A percentile compares a stretch with the other conserved stretches of the same genome.
These are phyloP conservation scores for Dromiciops gliroides DNA, from an alignment of 2,113 vertebrate species.

Conservation along the genomic window DNA sequence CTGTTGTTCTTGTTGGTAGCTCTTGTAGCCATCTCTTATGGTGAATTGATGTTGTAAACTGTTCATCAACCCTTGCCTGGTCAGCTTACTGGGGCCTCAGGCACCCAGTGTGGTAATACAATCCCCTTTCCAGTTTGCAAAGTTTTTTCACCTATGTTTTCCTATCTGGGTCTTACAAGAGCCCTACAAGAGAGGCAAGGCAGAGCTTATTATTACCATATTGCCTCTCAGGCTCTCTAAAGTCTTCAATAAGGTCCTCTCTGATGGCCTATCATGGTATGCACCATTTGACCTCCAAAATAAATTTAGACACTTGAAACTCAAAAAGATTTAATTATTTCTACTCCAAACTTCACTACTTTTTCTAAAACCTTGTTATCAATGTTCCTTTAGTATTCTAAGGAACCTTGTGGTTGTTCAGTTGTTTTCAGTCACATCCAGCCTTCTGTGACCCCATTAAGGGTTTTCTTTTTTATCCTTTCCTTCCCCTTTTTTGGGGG, in stretches of 20 bases:
- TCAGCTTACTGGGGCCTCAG: not conserved
- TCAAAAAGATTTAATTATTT: not conserved
- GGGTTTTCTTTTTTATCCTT: too few relatives aligned
- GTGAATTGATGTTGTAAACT: not conserved
- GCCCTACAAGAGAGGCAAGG: too few relatives aligned
- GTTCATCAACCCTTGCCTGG: not conserved
- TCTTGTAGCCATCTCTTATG: not conserved
- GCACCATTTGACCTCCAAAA: not conserved
- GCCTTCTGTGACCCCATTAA: not conserved
- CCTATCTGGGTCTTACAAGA: not conserved
- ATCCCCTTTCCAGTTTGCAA: not conserved
- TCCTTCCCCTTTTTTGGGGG: too few relatives aligned
- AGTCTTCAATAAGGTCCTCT: not conserved
- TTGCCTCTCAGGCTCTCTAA: not conserved
- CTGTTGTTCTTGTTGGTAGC: not conserved
- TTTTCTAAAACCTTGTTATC: not conserved
- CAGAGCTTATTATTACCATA: too few relatives aligned
- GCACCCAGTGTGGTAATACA: not conserved
- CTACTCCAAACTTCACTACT: not conserved
- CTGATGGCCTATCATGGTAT: not conserved
- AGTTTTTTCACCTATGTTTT: not conserved
- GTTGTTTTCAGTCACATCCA: not conserved
- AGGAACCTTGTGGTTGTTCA: not conserved
- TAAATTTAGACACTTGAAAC: not conserved
- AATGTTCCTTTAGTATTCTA: not conserved